Base-by-base conservation (phyloP, 1,140 invertebrate species). In the Drosophila auraria region DNA sequence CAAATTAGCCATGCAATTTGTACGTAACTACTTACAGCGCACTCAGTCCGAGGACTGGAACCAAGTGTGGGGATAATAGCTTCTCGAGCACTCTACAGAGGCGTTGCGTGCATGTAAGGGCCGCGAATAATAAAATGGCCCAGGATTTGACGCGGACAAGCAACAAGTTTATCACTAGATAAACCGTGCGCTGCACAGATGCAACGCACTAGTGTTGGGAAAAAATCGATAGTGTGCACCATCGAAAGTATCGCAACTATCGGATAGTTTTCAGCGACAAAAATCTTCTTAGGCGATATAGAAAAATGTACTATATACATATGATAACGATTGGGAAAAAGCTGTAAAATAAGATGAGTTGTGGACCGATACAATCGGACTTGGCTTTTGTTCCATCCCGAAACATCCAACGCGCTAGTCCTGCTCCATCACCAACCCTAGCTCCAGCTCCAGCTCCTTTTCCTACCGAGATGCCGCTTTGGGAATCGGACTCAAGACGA, bases 1-100 rank as follows among this genome's bases (percentile, higher is more conserved):
- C 83, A 87, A 87, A 87, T 87, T 87, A 89, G 83, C 83, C 83
- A 84, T 87, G 83, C 83, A 87, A 87, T 87, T 89, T 87, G 83
- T 89, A 89, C 70, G 89, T 89, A 89, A 81, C 81, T 69, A 87
- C 83, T 83, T 87, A 68, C 84, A 76, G 82, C 66, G 66, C 53
- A 27, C 30, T 60, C 38, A 44, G 47, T 23, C 27, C 51, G 20
- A 33, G 11, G 30, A 38, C n/a, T 30, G 49, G 15, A 25, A 50
- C 20, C 49, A 14, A 44, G 66, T 57, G 54, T 57, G 54, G 50
- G 71, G 60, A 44, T 27, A 74, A 74, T 58, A 42, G 74, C 74
- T 77, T 42, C 56, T 59, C 44, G 42, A 50, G 56, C 57, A 60
- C 75, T 72, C 42, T 72, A 62, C 72, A 73, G 59, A 83, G 84